phyloP scores from a whole-genome alignment of 2,888 invertebrate species.

The Ceraclea dissimilis region DNA sequence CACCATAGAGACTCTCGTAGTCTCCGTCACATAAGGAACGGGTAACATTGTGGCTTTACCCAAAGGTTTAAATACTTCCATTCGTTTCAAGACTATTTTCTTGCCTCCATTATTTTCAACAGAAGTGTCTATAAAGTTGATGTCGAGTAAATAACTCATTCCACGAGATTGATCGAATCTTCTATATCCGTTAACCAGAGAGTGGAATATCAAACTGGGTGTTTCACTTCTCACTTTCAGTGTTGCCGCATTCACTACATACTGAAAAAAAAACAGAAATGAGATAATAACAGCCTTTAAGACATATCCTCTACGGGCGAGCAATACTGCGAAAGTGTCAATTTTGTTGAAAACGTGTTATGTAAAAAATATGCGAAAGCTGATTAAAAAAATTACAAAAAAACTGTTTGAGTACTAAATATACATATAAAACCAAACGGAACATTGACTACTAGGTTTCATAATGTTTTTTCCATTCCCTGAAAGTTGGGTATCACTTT shows the following conservation, averaged over 20 bases:
- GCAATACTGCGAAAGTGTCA: too few species aligned
- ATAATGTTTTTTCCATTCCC: too few species aligned
- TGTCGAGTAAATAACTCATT: conserved; percentile 75
- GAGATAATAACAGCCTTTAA: too few species aligned
- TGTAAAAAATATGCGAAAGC: too few species aligned
- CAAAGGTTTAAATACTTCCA: conserved; percentile 77
- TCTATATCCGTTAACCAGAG: conserved; percentile 63
- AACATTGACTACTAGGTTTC: too few species aligned
- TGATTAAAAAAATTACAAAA: too few species aligned
- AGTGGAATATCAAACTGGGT: conserved; percentile 45
- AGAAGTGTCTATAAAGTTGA: conserved; percentile 40
- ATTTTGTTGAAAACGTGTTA: too few species aligned
- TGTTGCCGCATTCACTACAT: conserved; percentile 46
- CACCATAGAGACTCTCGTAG: conserved; percentile 70
- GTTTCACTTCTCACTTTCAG: conserved; percentile 45
- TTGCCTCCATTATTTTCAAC: not conserved
- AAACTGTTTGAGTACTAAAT: too few species aligned
- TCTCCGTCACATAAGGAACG: conserved; percentile 94
- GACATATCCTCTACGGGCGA: too few species aligned
- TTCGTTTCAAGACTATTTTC: conserved; percentile 37
- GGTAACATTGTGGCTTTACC: conserved; percentile 84
- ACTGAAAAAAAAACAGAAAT: conserved; percentile 29
- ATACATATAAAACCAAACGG: too few species aligned
- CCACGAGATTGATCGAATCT: conserved; percentile 77
- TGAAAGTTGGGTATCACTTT: too few species aligned